Percentiles rank a stretch among this genome's conserved stretches.
Evolutionary conservation across 2,797 vertebrate genomes (phyloP).

Genomic region (Cacajao melanocephalus): DNA sequence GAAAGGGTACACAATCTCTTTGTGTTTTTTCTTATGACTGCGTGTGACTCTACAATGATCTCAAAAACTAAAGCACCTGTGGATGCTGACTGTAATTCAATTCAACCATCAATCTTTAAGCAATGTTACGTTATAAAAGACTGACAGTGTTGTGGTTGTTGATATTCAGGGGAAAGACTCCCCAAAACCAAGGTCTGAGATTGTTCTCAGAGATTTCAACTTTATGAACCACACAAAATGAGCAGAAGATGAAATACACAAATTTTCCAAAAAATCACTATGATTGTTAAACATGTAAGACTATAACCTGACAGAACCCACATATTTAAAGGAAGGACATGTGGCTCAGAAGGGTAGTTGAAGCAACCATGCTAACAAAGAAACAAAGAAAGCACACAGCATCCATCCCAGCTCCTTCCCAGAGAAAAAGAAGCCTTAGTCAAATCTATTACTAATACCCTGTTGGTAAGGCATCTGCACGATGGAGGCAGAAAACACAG

Average conservation of each 20-base stretch:
- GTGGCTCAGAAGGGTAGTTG: background rate
- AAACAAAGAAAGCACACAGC: background rate
- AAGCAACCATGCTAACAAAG: background rate
- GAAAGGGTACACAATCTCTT: background rate
- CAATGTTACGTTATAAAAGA: background rate
- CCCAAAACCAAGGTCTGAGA: background rate
- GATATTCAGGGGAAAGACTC: background rate
- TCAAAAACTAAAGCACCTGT: background rate
- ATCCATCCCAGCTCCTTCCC: background rate
- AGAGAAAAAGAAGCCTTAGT: background rate
- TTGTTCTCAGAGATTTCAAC: background rate
- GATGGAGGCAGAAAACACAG: background rate
- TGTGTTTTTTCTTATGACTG: background rate
- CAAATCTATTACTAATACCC: background rate
- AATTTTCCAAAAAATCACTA: background rate
- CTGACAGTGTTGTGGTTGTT: background rate
- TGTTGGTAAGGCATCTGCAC: background rate
- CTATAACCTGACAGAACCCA: background rate
- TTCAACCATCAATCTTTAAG: background rate
- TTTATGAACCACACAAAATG: background rate
- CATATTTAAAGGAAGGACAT: background rate
- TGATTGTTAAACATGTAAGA: background rate
- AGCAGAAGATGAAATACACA: constrained; percentile 1
- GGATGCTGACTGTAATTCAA: background rate
- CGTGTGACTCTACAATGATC: background rate